phyloP scores from a whole-genome alignment of 1,140 invertebrate species.

The Oncopeltus fasciatus region DNA sequence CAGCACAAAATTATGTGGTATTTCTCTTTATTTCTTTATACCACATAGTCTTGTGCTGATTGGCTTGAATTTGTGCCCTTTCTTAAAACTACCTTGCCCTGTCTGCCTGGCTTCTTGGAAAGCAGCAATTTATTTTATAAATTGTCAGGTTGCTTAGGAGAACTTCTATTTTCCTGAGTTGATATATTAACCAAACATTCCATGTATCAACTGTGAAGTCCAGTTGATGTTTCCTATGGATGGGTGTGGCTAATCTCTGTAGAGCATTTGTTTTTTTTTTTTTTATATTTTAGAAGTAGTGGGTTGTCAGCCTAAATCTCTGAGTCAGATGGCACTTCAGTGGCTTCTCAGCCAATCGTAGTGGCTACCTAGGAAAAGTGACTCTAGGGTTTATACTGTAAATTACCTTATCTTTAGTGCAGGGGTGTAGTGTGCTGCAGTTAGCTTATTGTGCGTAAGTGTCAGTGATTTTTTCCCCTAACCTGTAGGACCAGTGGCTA shows the following conservation, averaged over 20 bases:
- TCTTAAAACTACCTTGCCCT: no score
- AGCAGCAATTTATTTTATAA: no score
- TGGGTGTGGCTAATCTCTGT: background rate
- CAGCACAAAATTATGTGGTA: no score
- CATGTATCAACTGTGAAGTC: background rate
- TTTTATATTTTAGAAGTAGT: no score
- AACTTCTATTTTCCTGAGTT: no score
- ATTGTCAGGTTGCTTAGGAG: no score
- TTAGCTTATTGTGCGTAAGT: background rate
- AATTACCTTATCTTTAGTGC: background rate
- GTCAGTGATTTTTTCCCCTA: no score
- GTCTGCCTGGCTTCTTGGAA: no score
- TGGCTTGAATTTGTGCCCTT: no score
- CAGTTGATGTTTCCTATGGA: background rate
- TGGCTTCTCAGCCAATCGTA: background rate
- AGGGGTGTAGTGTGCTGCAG: background rate
- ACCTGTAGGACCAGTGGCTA: no score
- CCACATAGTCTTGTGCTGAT: no score
- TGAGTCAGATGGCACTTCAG: background rate
- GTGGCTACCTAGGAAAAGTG: background rate
- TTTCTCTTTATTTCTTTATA: no score
- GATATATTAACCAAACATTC: background rate
- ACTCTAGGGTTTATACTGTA: background rate
- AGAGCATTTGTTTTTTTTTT: background rate
- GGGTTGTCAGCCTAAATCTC: background rate